These are phyloP conservation scores for Pholis gunnellus DNA, from an alignment of 2,113 vertebrate genomes.

Conservation along the genomic window DNA sequence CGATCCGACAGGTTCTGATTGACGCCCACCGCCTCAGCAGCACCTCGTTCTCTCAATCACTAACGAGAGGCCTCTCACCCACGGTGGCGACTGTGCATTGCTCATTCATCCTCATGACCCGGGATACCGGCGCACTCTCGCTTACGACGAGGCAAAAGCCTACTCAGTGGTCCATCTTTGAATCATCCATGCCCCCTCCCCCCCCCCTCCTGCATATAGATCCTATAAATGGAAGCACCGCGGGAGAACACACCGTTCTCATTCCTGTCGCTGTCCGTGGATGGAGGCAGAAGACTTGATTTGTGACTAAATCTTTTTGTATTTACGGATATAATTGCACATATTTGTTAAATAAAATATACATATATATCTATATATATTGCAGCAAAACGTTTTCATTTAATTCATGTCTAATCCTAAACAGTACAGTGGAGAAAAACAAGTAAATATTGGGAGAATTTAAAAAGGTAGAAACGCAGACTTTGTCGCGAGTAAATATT, in stretches of 20 bases:
- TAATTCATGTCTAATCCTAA: background rate
- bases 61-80: constrained; percentile 73
- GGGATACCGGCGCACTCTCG: constrained; percentile 36
- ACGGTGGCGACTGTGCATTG: constrained; percentile 43
- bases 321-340: background rate
- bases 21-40: constrained; percentile 68
- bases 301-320: background rate
- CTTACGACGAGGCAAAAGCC: constrained; percentile 37
- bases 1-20: constrained; percentile 41
- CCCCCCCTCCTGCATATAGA: constrained; percentile 13
- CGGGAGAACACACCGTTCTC: background rate
- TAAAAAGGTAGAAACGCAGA: background rate
- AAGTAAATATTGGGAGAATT: background rate
- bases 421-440: background rate
- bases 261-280: background rate
- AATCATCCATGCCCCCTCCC: constrained; percentile 14
- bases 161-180: constrained; percentile 16
- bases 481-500: background rate
- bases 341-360: background rate
- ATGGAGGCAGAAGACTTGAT: background rate
- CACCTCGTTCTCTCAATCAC: constrained; percentile 63
- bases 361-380: background rate
- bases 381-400: background rate
- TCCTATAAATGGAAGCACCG: constrained; percentile 27
- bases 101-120: constrained; percentile 71